Evolutionary conservation across 2,888 invertebrate species (phyloP), one percentile per base, ranked within the genome.

Genomic region (Bellardia bayeri): DNA sequence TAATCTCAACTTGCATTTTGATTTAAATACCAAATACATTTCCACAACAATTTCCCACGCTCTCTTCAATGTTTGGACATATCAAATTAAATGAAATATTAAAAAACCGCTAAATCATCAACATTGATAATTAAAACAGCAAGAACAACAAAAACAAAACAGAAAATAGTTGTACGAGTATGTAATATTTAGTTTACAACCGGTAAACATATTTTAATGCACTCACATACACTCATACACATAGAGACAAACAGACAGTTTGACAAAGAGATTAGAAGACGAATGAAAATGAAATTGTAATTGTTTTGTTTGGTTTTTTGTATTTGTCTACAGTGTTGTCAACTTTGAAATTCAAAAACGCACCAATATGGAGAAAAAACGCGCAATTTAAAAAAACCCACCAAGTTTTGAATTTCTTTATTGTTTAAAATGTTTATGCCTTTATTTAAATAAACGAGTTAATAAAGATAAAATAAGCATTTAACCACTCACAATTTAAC

Each of bases 151-250:
- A 72, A 11, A 68, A 42, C n/a, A 45, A 74, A 58, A 30, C 11
- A 42, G 8, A 37, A 75, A 13, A 23, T 9, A 11, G 1, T 45
- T 45, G 23, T 14, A 40, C 1, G 14, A 4, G 51, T 51, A 51
- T 51, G n/a, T 51, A n/a, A 13, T 42, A 58, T 51, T 61, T 64
- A 56, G 23, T 56, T 81, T 56, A 54, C 64, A 81, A 64, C 72
- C 72, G 64, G 72, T 56, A 56, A 72, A 54, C 54, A 30, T 72
- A 71, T 40, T 68, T 78, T 14, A 45, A 49, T 7, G 14, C 11
- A 40, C 30, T n/a, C n/a, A 63, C 4, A 49, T 14, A 63, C 40
- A 63, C 6, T 42, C 42, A n/a, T 8, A 49, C 23, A 68, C 3
- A 6, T n/a, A 30, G 2, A 63, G 23, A 23, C 23, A 23, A 1